Evolutionary conservation across 2,113 vertebrate genomes (phyloP), one percentile per base, ranked within the genome.

Genomic region (Macheiramphus alcinus): DNA sequence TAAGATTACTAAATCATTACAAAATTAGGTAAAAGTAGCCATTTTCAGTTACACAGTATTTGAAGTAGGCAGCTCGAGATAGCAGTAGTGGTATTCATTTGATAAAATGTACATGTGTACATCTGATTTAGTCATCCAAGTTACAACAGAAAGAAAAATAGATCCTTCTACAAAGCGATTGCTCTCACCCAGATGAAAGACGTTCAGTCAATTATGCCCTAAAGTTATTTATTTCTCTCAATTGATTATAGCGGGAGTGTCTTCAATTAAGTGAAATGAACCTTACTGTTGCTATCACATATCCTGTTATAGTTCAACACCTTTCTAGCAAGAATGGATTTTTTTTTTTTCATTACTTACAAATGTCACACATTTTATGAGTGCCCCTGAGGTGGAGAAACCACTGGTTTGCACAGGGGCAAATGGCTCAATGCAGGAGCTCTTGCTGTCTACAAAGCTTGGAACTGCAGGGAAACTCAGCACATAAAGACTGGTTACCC

Each of bases 361-460:
- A 68, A 31, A 89, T 68, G 36, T 26, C 22, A 50, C 4, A 1
- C 47, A 26, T 68, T 80, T 68, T 63, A 38, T 50, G 34, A 62
- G 12, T n/a, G 17, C 8, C 34, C 9, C 34, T 65, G 18, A 65
- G 71, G 31, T 15, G n/a, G 40, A 59, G 18, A n/a, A 70, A 56
- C 19, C 26, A 29, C 13, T 47, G 29, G 6, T 70, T 63, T 86
- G 31, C 7, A 65, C 32, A 53, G 25, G 55, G 22, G 8, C 31
- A 52, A 81, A 52, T 0, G 1, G 5, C 10, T 70, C 38, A 75
- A 16, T 0, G 1, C 25, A 53, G 50, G 21, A 86, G 29, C 5
- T 52, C 48, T 58, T 40, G 10, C 22, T 63, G 27, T 16, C 70
- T 71, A 59, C 48, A 50, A 50, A 50, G 48, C 23, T 26, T 50